Base-by-base conservation (phyloP, 2,113 vertebrate species). In the Indicator maculatus region DNA sequence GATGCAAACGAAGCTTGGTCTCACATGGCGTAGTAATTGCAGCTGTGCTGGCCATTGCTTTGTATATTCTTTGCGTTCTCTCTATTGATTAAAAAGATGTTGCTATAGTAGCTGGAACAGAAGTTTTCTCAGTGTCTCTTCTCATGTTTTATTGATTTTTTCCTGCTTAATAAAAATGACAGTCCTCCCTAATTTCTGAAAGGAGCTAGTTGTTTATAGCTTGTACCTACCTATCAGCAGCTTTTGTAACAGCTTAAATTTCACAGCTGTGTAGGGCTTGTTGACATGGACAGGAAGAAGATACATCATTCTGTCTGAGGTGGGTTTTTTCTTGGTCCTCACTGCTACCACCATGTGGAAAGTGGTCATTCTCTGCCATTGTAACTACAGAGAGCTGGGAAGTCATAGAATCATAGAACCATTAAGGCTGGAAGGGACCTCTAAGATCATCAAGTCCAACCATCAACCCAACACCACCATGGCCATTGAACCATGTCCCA, bases 1-100 rank as follows among this genome's bases (percentile, higher is more conserved):
- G 6, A 63, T 85, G 84, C 72, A 96, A 94, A 93, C 73, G 80
- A 93, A 90, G n/a, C 93, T 18, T 79, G 90, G 89, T 71, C 89
- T 89, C 52, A 60, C 30, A 26, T 41, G 79, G 28, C 73, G 64
- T 21, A 53, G 27, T 93, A 71, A 85, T 88, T 93, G 56, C 92
- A 74, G 87, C 76, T 69, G 52, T 12, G 44, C 33, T 59, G 52
- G 78, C 74, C 52, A 19, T 56, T 38, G 73, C 39, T 44, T 77
- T 70, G 65, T 66, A 4, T 50, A 20, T 19, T 85, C 66, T 58
- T 75, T 65, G 70, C 36, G 13, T 53, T 77, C 52, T 83, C 69
- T 77, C 70, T 55, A 3, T 33, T 70, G 84, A 88, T 90, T 58
- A 56, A 60, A 70, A 78, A 89, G 71, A 44, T 79, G 60, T 90